Evolutionary conservation across 1,140 invertebrate genomes (phyloP), one percentile per base, ranked within the genome.

Genomic region (Episyrphus balteatus): DNA sequence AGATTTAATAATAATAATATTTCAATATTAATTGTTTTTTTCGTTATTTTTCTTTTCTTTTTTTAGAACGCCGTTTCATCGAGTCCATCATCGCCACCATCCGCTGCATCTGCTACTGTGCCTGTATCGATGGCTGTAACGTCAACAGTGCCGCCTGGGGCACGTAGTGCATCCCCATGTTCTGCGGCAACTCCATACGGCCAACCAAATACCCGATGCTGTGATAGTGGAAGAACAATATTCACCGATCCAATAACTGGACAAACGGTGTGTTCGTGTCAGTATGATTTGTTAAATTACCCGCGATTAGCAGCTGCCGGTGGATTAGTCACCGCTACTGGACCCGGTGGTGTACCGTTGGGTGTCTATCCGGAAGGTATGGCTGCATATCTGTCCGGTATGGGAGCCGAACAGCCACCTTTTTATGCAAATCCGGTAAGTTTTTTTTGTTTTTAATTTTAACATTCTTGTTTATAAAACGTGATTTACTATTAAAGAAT

Each of bases 171-270:
- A 56, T 71, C 70, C 17, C 73, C 71, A 19, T 70, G 62, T 49
- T 57, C 52, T 49, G 54, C 67, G 55, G 54, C 75, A 54, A 67
- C 75, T 30, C 55, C 55, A 0, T 59, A 57, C 10, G 49, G n/a
- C 42, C 46, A 51, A 26, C 54, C 67, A 11, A 59, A 72, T 3
- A 63, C 71, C 19, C 76, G 85, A 54, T 94, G 91, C 72, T 94
- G 91, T 70, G 91, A 94, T 72, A 91, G 88, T 46, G 90, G 90
- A 39, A 75, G 90, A 39, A 87, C 89, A 8, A 81, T 94, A 56
- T 88, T 91, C 70, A 91, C 89, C 51, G 89, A 95, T 70, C 90
- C 91, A 9, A 76, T 92, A 53, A 92, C 88, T 37, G 90, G 90
- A 15, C 89, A 93, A 70, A 89, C 85, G 9, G 82, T 94, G 13